Conservation (phyloP, 1,140 invertebrate species). For the Meloidogyne chitwoodi region DNA sequence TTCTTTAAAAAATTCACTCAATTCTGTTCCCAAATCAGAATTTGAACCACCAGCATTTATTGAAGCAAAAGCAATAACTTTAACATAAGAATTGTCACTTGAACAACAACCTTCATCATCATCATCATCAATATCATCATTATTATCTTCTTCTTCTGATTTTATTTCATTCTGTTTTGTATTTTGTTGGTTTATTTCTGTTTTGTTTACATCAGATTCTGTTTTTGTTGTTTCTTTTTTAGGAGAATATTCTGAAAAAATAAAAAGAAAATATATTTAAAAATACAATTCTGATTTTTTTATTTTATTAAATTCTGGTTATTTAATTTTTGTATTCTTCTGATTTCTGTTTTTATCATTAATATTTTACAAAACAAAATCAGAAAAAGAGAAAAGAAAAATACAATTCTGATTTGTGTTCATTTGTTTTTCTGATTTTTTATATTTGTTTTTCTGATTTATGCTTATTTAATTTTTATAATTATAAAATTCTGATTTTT, state of each 20-base stretch:
- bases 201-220: neutral
- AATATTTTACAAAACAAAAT: too few relatives aligned
- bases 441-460: neutral
- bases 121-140: neutral
- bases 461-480: too few relatives aligned
- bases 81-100: slow-evolving; percentile 41
- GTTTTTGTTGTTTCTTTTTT: neutral
- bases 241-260: neutral
- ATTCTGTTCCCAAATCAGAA: slow-evolving; percentile 28
- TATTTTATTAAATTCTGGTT: neutral
- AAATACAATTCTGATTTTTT: neutral
- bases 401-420: too few relatives aligned
- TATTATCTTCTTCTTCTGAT: neutral
- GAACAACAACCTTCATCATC: slow-evolving; percentile 24
- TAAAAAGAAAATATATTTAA: neutral
- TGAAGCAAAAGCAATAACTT: slow-evolving; percentile 33
- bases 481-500: neutral
- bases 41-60: neutral
- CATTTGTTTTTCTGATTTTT: too few relatives aligned
- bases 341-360: too few relatives aligned
- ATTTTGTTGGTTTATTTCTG: neutral
- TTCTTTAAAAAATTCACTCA: slow-evolving; percentile 42
- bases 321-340: too few relatives aligned
- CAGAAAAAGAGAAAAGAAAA: too few relatives aligned
- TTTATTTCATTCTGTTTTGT: neutral